Percentiles rank a stretch among this genome's conserved stretches.
Conservation (phyloP, 2,888 invertebrate species). For the Plemyria rubiginata region DNA sequence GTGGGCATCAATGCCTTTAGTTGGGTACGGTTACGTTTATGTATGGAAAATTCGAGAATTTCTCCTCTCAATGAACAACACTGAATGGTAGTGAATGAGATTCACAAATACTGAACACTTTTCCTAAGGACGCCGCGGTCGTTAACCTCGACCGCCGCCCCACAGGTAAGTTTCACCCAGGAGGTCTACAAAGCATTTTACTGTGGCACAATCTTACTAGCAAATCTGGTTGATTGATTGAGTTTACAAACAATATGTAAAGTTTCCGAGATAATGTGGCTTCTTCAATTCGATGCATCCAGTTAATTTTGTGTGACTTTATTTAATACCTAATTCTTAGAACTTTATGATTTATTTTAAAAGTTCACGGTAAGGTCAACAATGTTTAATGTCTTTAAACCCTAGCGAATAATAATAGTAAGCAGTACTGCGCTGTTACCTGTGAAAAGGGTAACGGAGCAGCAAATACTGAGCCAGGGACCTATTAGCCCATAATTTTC, state of each 20-base stretch:
- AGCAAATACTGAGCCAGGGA: too few relatives aligned
- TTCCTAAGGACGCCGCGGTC: slow-evolving; percentile 13
- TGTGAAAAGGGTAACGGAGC: too few relatives aligned
- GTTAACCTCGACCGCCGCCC: slow-evolving; percentile 12
- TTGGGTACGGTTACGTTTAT: too few relatives aligned
- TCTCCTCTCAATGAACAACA: slow-evolving; percentile 12
- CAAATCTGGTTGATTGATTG: slow-evolving; percentile 4
- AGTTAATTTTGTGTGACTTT: background rate
- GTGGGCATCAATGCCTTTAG: too few relatives aligned
- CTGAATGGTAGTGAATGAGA: slow-evolving; percentile 18
- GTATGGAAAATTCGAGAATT: background rate
- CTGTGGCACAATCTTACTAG: slow-evolving; percentile 4
- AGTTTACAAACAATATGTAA: background rate
- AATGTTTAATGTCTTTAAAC: too few relatives aligned
- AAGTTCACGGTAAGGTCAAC: too few relatives aligned
- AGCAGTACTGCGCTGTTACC: too few relatives aligned
- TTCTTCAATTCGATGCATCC: background rate
- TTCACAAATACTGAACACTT: slow-evolving; percentile 11
- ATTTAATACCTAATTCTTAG: too few relatives aligned
- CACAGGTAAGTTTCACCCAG: slow-evolving; percentile 11
- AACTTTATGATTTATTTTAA: too few relatives aligned
- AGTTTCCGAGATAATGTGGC: background rate
- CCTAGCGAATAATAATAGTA: too few relatives aligned
- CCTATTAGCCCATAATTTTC: too few relatives aligned
- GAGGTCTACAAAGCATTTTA: slow-evolving; percentile 16